Evolutionary conservation across 2,797 vertebrate species (phyloP), one percentile per base, ranked within the genome.

Genomic region (Sternotherus odoratus): DNA sequence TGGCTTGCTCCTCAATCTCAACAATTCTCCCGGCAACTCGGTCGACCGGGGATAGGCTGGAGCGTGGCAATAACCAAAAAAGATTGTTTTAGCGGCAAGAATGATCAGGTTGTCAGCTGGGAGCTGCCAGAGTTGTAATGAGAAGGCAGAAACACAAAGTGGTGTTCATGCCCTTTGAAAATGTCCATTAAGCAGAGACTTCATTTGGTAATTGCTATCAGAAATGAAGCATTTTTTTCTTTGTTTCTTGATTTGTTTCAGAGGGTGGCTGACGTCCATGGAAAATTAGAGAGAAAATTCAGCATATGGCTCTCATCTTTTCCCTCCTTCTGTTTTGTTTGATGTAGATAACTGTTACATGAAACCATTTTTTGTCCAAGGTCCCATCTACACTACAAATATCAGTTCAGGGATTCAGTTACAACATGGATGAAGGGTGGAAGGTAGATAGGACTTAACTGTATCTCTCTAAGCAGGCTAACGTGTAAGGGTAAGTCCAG

Each of bases 21-120:
- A 82, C 86, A 95, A 91, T 85, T 97, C 93, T 86, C 92, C 78
- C 93, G 63, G 87, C 84, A 69, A 86, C 83, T 74, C 0, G 0
- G 88, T 86, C 3, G 19, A 94, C 92, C 81, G 39, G 92, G 93
- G 94, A 95, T 91, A 77, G 90, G 12, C 88, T 54, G 86, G 89
- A 81, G 89, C 8, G 75, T 54, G 1, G 77, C 91, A 88, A 88
- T 74, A 86, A 95, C 96, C 93, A 77, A 50, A 72, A 74, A 79
- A 85, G 86, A 94, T 88, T 51, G 90, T 95, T 96, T 95, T 92
- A 95, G 95, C 77, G 50, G 94, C 4, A 80, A 93, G 95, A 97
- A 95, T 96, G 87, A 95, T 81, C 96, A 79, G 87, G 49, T 85
- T 97, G 96, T 97, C 97, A 97, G 91, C 88, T 63, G 84, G 91